Base-by-base conservation (phyloP, 2,797 vertebrate genomes). In the Mareca penelope region DNA sequence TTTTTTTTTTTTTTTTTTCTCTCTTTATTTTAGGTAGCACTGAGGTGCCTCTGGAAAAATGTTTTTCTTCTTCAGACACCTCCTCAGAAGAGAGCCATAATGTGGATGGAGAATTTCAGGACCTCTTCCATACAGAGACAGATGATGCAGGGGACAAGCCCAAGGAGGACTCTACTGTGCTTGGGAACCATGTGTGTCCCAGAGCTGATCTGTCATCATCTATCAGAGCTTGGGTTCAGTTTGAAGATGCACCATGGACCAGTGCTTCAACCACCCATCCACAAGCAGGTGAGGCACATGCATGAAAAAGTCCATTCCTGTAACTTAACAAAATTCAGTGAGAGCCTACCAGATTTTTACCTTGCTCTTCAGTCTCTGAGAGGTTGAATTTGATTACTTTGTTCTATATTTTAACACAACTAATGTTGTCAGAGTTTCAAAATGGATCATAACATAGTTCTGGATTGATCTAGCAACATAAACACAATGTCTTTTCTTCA, bases 161-260 rank as follows among this genome's bases (percentile, higher is more conserved):
- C 79, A 95, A 90, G 63, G 91, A 92, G 73, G 90, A 96, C 81
- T 95, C 97, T 87, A 72, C 92, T 39, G 85, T 89, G 59, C 88
- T 94, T 56, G 96, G 83, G 71, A 97, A 86, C 86, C 96, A 82
- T 2, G 77, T 65, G 12, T 96, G 89, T 76, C 75, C 87, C 75
- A 75, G 89, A 2, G 5, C 94, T 56, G 96, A 97, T 60, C 53
- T 97, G 60, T 95, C 96, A 2, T 97, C 95, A 0, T 97, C 98
- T 80, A 97, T 98, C 89, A 97, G 96, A 89, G 86, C 77, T 57
- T 98, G 98, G 98, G 98, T 98, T 92, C 98, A 97, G 26, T 98
- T 98, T 97, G 98, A 98, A 86, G 98, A 98, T 69, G 56, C 91
- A 3, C 93, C 97, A 0, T 98, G 98, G 98, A 57, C 92, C 64